Evolutionary conservation across 2,113 vertebrate genomes (phyloP).

Genomic region (Oenanthe melanoleuca): DNA sequence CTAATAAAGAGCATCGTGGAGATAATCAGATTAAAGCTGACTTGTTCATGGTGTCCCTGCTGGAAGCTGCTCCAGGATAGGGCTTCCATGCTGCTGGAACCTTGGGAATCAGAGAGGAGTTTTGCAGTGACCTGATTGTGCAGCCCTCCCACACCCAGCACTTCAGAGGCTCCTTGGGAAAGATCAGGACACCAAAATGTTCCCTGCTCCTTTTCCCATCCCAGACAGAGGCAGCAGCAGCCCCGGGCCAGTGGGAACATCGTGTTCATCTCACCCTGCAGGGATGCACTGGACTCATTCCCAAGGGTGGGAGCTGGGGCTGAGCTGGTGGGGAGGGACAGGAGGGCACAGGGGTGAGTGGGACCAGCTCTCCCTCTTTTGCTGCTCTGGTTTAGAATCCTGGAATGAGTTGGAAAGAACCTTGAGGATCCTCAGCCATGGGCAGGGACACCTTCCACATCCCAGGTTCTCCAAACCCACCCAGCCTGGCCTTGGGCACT

Average conservation of each 20-base stretch:
- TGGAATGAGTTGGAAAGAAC: not conserved
- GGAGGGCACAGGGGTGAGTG: not conserved
- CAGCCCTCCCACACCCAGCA: not conserved
- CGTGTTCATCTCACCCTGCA: not conserved
- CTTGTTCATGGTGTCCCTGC: slow-evolving; percentile 15
- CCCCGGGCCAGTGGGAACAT: not conserved
- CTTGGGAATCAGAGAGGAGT: not conserved
- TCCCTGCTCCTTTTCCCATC: not conserved
- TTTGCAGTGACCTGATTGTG: not conserved
- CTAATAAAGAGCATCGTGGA: slow-evolving; percentile 43
- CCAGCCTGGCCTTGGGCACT: rapidly evolving
- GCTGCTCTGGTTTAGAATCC: not conserved
- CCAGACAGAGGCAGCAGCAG: not conserved
- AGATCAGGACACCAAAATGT: not conserved
- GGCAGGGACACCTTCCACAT: not conserved
- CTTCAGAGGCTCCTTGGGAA: not conserved
- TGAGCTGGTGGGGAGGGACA: not conserved
- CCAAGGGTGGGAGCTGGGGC: not conserved
- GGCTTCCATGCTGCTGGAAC: not conserved
- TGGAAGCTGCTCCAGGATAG: slow-evolving; percentile 15
- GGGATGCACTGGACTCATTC: not conserved
- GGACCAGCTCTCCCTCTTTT: not conserved
- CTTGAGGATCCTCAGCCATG: not conserved
- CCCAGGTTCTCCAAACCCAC: not conserved
- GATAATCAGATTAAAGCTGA: slow-evolving; percentile 47